Percentiles rank a stretch among this genome's conserved stretches.
Evolutionary conservation across 2,113 vertebrate species (phyloP).

Genomic region (Siniperca chuatsi): DNA sequence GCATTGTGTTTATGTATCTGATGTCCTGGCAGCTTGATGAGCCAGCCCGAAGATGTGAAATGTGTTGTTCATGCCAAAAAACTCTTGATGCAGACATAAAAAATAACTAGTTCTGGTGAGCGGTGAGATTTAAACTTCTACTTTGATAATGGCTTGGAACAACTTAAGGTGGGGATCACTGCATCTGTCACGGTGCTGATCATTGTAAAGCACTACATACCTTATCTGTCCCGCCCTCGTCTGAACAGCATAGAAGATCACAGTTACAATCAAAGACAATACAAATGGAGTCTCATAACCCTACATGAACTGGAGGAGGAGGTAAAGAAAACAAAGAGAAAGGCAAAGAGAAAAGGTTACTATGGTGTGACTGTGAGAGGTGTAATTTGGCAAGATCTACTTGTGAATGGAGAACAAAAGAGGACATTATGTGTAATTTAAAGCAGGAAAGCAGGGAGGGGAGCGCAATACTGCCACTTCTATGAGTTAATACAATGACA

Average conservation of each 20-base stretch:
- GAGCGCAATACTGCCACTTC: not conserved
- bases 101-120: not conserved
- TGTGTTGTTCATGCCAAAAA: not conserved
- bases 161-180: not conserved
- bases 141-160: no score
- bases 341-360: conserved; percentile 29
- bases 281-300: not conserved
- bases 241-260: not conserved
- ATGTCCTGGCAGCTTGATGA: not conserved
- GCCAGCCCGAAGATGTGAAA: not conserved
- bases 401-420: conserved; percentile 43
- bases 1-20: not conserved
- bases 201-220: not conserved
- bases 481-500: not conserved
- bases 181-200: not conserved
- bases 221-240: not conserved
- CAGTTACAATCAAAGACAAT: conserved; percentile 9
- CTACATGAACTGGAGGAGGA: conserved; percentile 1
- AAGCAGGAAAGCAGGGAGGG: not conserved
- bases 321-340: not conserved
- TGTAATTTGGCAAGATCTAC: conserved; percentile 28
- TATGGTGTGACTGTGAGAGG: conserved; percentile 25
- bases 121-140: not conserved
- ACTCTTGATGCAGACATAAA: not conserved
- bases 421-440: conserved; percentile 40